Evolutionary conservation across 1,140 invertebrate genomes (phyloP).

Genomic region (Harpegnathos saltator): DNA sequence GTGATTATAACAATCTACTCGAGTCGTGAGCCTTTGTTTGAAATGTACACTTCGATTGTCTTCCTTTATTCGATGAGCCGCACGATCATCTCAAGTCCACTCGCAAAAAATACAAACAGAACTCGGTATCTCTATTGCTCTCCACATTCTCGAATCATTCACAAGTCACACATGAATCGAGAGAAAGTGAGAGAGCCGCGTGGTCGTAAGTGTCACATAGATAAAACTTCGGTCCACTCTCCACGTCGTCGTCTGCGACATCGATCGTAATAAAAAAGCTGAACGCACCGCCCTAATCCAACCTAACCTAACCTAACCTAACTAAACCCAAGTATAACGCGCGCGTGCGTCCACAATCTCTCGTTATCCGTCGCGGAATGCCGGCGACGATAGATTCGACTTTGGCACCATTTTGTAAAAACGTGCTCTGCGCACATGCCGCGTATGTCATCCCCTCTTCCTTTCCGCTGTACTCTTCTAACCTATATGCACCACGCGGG

Average conservation of each 20-base stretch:
- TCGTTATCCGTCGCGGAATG: neutral
- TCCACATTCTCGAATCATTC: neutral
- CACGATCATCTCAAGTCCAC: neutral
- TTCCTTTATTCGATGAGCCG: neutral
- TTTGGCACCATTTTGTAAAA: constrained; percentile 59
- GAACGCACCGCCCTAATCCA: neutral
- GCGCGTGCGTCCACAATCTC: neutral
- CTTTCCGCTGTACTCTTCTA: neutral
- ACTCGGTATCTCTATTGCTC: too few species aligned
- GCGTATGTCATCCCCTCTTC: constrained; percentile 26
- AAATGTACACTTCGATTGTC: neutral
- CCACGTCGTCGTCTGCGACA: neutral
- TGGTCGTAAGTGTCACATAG: neutral
- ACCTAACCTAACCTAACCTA: too few species aligned
- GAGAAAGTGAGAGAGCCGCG: neutral
- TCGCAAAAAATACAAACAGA: neutral
- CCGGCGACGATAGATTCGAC: neutral
- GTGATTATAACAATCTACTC: too few species aligned
- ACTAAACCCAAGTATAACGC: too few species aligned
- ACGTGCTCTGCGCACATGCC: constrained; percentile 39
- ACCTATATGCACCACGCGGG: constrained; percentile 24
- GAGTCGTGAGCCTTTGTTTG: neutral
- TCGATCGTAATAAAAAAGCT: neutral
- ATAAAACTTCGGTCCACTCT: neutral
- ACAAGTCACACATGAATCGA: neutral